A percentile compares a stretch with the other conserved stretches of the same genome.
These are phyloP conservation scores for Heteractis magnifica DNA, from an alignment of 92 coral and sea anemone genomes.

Conservation along the genomic window DNA sequence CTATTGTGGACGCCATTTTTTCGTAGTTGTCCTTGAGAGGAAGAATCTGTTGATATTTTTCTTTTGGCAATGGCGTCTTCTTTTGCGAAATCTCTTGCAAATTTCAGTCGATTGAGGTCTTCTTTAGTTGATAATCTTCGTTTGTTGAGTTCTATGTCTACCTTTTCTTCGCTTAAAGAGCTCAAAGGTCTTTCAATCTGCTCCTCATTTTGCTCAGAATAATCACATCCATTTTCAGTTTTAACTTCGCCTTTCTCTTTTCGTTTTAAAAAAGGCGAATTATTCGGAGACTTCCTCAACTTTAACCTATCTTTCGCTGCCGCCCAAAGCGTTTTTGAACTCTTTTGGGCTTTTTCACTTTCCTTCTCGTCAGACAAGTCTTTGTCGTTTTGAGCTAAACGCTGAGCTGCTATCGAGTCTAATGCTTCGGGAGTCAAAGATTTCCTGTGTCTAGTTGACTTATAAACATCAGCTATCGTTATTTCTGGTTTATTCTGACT, in stretches of 20 bases:
- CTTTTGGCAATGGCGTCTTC: constrained; percentile 5
- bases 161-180: neutral
- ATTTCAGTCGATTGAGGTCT: neutral
- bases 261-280: constrained; percentile 37
- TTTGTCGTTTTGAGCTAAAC: neutral
- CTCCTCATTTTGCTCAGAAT: neutral
- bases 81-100: constrained; percentile 7
- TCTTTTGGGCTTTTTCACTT: constrained; percentile 20
- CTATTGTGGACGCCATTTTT: constrained; percentile 67
- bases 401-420: neutral
- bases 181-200: neutral
- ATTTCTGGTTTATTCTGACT: neutral
- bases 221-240: constrained; percentile 1
- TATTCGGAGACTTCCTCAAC: constrained; percentile 36
- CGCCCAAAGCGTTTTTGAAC: constrained; percentile 55
- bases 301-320: constrained; percentile 57
- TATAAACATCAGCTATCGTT: constrained; percentile 35
- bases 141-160: neutral
- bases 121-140: neutral
- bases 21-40: constrained; percentile 29
- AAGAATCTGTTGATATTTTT: constrained; percentile 25
- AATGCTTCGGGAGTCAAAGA: neutral
- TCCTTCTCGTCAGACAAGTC: neutral
- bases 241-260: constrained; percentile 9
- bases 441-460: constrained; percentile 11